Base-by-base conservation (phyloP, 2,888 invertebrate species). In the Cordilura impudica region DNA sequence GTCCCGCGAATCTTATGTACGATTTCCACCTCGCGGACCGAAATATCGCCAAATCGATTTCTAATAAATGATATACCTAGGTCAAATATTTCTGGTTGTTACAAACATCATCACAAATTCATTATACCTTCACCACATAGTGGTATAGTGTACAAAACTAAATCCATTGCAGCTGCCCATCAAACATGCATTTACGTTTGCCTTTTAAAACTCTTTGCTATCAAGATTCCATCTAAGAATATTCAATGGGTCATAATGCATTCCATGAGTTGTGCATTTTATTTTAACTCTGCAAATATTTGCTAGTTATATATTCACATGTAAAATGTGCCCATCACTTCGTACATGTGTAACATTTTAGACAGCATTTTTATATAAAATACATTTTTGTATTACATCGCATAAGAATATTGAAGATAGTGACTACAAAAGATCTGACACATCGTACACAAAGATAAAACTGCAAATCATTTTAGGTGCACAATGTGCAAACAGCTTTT, bases 401-500 rank as follows among this genome's bases (percentile, higher is more conserved):
- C 14, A 29, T 19, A 63, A 53, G 43, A 19, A 43, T 54, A 72
- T 49, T 47, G 10, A 26, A 23, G n/a, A n/a, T n/a, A n/a, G 14
- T 16, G 47, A 51, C 29, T 29, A 66, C 58, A 74, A 74, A 66
- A 43, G 39, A 60, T 21, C 43, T 66, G 66, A 53, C 73, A 74
- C 66, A 58, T 66, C 58, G 43, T 60, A 39, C 51, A 73, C 29
- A 51, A 47, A 69, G 43, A 60, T 66, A 14, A 16, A 35, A 72
- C 51, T 58, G 45, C 31, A 74, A 74, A 60, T 70, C 53, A 70
- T 73, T 63, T 60, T 58, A 60, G 63, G 43, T 60, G 16, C 23
- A n/a, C n/a, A n/a, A 72, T 65, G 63, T 60, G 31, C 58, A 77
- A 54, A 58, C 18, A 60, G 21, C 60, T 45, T 39, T 66, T 61